Base-by-base conservation (phyloP, 2,888 invertebrate genomes). In the Agrochola macilenta region DNA sequence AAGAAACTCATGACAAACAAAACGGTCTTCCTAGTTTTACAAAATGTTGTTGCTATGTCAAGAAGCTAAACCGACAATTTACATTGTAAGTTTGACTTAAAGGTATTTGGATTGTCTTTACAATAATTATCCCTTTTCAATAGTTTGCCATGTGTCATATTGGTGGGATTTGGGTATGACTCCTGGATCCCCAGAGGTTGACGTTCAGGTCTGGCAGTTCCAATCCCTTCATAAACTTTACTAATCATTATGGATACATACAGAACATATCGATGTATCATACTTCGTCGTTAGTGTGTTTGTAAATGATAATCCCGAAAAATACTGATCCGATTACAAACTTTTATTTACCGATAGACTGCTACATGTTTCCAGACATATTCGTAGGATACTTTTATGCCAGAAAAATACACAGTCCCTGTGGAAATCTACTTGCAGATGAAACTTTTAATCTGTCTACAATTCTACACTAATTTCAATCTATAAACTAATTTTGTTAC, bases 21-120 rank as follows among this genome's bases (percentile, higher is more conserved):
- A 49, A 52, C n/a, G n/a, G 46, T 68, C 58, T 73, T 79, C 30
- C 30, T 35, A 49, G 57, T 77, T 78, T 39, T 43, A 43, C 1
- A 30, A 78, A 69, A 49, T 20, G 12, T 35, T 65, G 54, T 52
- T 43, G 17, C 17, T 61, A 20, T n/a, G 17, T 54, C 20, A 39
- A 3, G 12, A 60, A 26, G 14, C 8, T 52, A 26, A 23, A 39
- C 26, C 8, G 58, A 14, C 5, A 39, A 54, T 30, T 43, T n/a
- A 17, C 3, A 35, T 4, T 46, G 26, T 66, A 12, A 26, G 23
- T 20, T 52, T 14, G 26, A 9, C 11, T 26, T 39, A 2, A 0
- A 49, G 12, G 46, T 46, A 20, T 43, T 61, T 52, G 23, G 23
- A 23, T 30, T 8, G 17, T 8, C 5, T 39, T 49, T 49, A n/a